Conservation (phyloP, 2,888 invertebrate genomes). For the Exephanes ischioxanthus region DNA sequence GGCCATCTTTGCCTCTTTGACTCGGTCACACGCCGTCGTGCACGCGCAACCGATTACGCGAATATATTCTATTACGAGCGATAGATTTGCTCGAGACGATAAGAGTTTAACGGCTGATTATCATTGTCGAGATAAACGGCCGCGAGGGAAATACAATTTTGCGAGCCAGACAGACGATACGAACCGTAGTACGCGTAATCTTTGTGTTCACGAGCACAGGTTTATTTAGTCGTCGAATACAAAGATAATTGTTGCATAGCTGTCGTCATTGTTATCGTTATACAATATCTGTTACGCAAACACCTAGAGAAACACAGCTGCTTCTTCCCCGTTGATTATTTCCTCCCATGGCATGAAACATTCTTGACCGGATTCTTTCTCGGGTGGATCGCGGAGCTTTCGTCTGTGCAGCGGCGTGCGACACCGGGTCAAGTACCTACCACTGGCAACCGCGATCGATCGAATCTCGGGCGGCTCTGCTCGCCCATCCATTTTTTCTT, state of each 20-base stretch:
- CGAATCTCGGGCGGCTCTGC: conserved; percentile 37
- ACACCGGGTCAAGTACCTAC: conserved; percentile 66
- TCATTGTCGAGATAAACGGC: conserved; percentile 16
- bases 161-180: background rate
- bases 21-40: background rate
- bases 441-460: conserved; percentile 65
- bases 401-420: conserved; percentile 31
- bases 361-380: conserved; percentile 64
- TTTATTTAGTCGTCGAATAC: conserved; percentile 42
- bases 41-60: conserved; percentile 62
- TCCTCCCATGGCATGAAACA: conserved; percentile 31
- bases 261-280: background rate
- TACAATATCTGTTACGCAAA: background rate
- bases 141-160: background rate
- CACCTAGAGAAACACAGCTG: background rate
- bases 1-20: conserved; percentile 75
- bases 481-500: conserved; percentile 40
- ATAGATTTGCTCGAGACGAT: conserved; percentile 22
- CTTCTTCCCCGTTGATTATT: background rate
- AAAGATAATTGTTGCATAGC: conserved; percentile 15
- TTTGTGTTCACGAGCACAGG: conserved; percentile 33
- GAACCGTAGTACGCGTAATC: background rate
- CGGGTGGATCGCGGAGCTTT: conserved; percentile 6
- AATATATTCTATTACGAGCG: conserved; percentile 72
- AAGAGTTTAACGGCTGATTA: background rate